Evolutionary conservation across 2,797 vertebrate species (phyloP).

Genomic region (Sebastes matsubarae): DNA sequence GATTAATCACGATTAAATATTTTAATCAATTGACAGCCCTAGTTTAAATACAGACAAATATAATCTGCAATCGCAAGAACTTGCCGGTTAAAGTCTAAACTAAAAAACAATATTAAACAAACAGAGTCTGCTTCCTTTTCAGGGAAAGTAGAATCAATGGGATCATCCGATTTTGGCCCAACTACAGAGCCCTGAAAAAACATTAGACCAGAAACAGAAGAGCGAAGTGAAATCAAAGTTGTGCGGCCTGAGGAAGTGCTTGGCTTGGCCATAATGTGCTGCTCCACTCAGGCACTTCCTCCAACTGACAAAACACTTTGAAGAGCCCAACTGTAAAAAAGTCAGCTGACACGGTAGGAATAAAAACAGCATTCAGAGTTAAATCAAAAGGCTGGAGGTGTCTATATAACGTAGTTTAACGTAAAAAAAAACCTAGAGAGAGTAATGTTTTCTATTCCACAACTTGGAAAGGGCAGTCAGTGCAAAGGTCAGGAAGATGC

Average conservation of each 20-base stretch:
- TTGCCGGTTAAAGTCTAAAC: background rate
- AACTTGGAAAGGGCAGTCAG: slow-evolving; percentile 27
- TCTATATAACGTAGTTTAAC: background rate
- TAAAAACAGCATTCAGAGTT: background rate
- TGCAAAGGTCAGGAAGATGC: slow-evolving; percentile 56
- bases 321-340: slow-evolving; percentile 25
- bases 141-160: slow-evolving; percentile 38
- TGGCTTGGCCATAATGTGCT: slow-evolving; percentile 36
- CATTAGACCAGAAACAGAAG: slow-evolving; percentile 15
- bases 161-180: slow-evolving; percentile 24
- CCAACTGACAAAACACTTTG: slow-evolving; percentile 41
- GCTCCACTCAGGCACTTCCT: slow-evolving; percentile 55
- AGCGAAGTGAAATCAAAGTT: slow-evolving; percentile 33
- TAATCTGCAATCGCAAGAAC: background rate
- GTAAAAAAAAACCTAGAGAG: too few relatives aligned
- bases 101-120: slow-evolving; percentile 58
- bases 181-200: slow-evolving; percentile 42
- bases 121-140: slow-evolving; percentile 53
- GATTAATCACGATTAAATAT: too few relatives aligned
- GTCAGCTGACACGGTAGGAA: slow-evolving; percentile 12
- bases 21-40: too few relatives aligned
- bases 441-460: slow-evolving; percentile 24
- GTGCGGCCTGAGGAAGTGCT: slow-evolving; percentile 64
- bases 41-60: background rate
- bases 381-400: background rate